Conservation (phyloP, 2,113 vertebrate species). For the Oncorhynchus mykiss region DNA sequence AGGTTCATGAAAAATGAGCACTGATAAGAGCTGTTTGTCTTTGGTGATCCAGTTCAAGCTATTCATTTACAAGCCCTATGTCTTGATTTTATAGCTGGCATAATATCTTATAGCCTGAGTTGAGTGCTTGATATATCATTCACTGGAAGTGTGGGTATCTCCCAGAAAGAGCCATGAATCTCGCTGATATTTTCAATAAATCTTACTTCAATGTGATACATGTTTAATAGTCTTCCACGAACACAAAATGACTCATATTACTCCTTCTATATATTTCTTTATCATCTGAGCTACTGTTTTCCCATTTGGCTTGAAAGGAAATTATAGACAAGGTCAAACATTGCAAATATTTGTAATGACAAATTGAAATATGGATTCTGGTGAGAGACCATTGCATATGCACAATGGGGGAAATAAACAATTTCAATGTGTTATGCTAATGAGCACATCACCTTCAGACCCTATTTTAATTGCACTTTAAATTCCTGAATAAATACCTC, state of each 20-base stretch:
- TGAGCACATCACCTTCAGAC: slow-evolving; percentile 74
- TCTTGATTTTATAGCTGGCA: background rate
- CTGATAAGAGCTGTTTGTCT: slow-evolving; percentile 46
- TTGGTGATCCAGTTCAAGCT: background rate
- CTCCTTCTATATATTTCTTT: background rate
- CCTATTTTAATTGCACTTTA: slow-evolving; percentile 76
- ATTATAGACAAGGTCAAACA: background rate
- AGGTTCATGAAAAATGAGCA: slow-evolving; percentile 60
- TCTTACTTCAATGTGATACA: background rate
- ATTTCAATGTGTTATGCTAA: slow-evolving; percentile 70
- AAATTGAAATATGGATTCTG: slow-evolving; percentile 1
- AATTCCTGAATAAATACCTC: slow-evolving; percentile 76
- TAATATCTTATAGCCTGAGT: slow-evolving; percentile 27
- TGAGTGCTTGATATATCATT: background rate
- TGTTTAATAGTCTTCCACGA: background rate
- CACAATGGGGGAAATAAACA: slow-evolving; percentile 10
- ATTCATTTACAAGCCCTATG: slow-evolving; percentile 1
- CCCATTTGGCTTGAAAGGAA: background rate
- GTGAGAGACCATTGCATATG: background rate
- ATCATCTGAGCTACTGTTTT: background rate
- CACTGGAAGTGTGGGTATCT: no score
- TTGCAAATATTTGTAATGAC: background rate
- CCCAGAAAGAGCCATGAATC: no score
- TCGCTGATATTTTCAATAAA: no score
- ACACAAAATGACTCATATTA: background rate